These are phyloP conservation scores for Grapholita molesta DNA, from an alignment of 1,140 invertebrate species.

Conservation along the genomic window DNA sequence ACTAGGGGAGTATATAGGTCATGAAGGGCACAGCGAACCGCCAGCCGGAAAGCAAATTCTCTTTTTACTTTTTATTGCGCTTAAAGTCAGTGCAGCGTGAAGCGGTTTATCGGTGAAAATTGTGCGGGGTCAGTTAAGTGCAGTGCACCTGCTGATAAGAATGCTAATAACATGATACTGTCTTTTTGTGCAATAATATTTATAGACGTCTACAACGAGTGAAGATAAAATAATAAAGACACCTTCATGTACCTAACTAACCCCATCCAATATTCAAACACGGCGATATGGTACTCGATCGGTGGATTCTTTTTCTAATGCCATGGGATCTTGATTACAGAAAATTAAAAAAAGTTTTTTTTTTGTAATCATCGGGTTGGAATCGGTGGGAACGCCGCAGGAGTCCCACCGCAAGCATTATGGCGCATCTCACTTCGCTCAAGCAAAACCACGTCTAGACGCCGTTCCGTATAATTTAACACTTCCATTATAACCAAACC, in stretches of 20 bases:
- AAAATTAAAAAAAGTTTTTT: slow-evolving; percentile 35
- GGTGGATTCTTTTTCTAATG: slow-evolving; percentile 40
- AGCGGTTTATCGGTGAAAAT: slow-evolving; percentile 51
- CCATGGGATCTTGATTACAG: slow-evolving; percentile 34
- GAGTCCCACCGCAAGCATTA: slow-evolving; percentile 54
- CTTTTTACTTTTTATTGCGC: slow-evolving; percentile 33
- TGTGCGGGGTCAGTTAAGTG: slow-evolving; percentile 8
- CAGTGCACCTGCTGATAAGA: slow-evolving; percentile 9
- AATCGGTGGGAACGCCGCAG: slow-evolving; percentile 63
- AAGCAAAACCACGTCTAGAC: slow-evolving; percentile 72
- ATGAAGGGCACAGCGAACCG: slow-evolving; percentile 50
- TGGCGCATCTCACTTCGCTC: slow-evolving; percentile 46
- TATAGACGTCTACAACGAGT: neutral
- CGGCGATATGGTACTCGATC: slow-evolving; percentile 18
- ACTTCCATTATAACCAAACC: slow-evolving; percentile 53
- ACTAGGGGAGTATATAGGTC: slow-evolving; percentile 70
- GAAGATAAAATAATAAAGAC: neutral
- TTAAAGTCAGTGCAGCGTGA: slow-evolving; percentile 36
- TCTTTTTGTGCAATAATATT: slow-evolving; percentile 8
- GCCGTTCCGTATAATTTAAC: slow-evolving; percentile 46
- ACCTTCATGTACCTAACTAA: neutral
- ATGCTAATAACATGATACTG: neutral
- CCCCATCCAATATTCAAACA: neutral
- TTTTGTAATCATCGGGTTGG: slow-evolving; percentile 49
- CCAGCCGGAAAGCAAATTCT: slow-evolving; percentile 51